Conservation (phyloP, 2,888 invertebrate genomes). For the Zygogramma bicolorata region DNA sequence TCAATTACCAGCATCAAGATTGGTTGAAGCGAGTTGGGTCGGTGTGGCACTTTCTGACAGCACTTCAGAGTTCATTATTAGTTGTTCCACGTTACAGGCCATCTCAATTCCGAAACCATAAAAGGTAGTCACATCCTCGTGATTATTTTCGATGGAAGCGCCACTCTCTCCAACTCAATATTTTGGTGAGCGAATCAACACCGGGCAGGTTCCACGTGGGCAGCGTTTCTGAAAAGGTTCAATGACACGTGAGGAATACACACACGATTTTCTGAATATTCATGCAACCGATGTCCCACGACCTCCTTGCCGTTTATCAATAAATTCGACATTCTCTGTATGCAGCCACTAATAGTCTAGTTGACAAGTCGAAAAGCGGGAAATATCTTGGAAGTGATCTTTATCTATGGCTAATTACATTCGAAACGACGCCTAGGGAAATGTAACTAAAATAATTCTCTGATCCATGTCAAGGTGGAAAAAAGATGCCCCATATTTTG, state of each 20-base stretch:
- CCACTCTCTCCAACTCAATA: not conserved
- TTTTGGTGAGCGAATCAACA: not conserved
- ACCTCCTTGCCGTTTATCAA: not conserved
- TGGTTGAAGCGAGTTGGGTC: too few relatives aligned
- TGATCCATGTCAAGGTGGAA: too few relatives aligned
- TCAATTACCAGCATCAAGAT: too few relatives aligned
- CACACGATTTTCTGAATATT: slow-evolving; percentile 2
- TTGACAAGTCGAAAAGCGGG: too few relatives aligned
- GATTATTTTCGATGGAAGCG: not conserved
- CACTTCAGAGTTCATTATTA: not conserved
- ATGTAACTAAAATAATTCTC: too few relatives aligned
- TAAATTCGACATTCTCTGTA: not conserved
- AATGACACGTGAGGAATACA: slow-evolving; percentile 4
- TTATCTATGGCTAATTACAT: too few relatives aligned
- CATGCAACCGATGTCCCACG: slow-evolving; percentile 6
- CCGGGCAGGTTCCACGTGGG: not conserved
- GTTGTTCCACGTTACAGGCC: not conserved
- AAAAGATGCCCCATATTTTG: too few relatives aligned
- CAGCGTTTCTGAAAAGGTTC: not conserved
- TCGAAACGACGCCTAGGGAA: too few relatives aligned
- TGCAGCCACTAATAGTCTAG: slow-evolving; percentile 4
- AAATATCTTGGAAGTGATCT: too few relatives aligned
- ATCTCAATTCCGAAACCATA: not conserved
- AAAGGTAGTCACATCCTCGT: not conserved
- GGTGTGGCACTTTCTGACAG: too few relatives aligned